Conservation (phyloP, 2,888 invertebrate genomes). For the Acanthacorydalis orientalis region DNA sequence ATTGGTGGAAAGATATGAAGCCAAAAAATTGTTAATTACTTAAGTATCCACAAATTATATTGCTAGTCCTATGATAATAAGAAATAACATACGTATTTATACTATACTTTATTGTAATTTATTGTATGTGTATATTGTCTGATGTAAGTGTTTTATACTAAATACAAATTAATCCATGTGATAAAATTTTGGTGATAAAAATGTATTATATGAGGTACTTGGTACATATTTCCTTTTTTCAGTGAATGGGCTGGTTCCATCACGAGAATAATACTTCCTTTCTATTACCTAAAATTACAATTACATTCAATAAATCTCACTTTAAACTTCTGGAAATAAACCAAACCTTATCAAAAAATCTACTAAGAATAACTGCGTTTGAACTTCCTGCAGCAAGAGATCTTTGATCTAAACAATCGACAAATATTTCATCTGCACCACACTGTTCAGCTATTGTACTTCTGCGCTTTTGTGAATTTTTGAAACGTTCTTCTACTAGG, state of each 20-base stretch:
- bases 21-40: conserved; percentile 23
- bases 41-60: no score
- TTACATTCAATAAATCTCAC: background rate
- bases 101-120: background rate
- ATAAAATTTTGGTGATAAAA: conserved; percentile 24
- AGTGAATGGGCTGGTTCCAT: conserved; percentile 16
- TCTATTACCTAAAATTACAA: conserved; percentile 29
- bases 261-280: conserved; percentile 25
- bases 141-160: background rate
- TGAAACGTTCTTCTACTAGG: conserved; percentile 58
- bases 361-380: conserved; percentile 80
- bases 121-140: background rate
- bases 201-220: conserved; percentile 12
- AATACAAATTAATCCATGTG: conserved; percentile 7
- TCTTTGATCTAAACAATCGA: conserved; percentile 56
- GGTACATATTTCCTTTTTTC: conserved; percentile 20
- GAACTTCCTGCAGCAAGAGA: conserved; percentile 88
- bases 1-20: conserved; percentile 35
- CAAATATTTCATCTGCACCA: conserved; percentile 82
- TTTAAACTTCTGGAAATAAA: conserved; percentile 8
- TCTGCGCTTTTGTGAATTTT: conserved; percentile 40
- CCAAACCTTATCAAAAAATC: conserved; percentile 79
- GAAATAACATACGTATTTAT: background rate
- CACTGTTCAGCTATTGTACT: conserved; percentile 74
- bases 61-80: no score